phyloP scores from a whole-genome alignment of 1,140 invertebrate genomes.

The Zaprionus taronus region DNA sequence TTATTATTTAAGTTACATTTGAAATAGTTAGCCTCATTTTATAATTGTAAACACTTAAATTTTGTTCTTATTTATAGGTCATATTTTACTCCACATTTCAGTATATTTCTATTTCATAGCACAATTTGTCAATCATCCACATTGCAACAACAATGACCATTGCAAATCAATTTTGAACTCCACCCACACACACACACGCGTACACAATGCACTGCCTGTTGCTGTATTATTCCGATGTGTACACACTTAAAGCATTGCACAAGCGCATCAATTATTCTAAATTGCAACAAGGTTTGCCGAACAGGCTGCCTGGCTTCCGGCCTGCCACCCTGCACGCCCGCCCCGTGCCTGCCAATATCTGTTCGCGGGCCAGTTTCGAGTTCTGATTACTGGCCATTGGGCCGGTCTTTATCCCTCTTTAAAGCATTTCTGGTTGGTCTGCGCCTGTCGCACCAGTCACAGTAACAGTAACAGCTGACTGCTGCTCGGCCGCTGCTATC shows the following conservation, averaged over 20 bases:
- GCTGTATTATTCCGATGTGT: neutral
- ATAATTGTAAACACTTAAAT: no score
- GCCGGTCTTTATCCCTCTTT: conserved; percentile 75
- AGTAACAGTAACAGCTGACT: conserved; percentile 74
- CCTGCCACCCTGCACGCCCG: neutral
- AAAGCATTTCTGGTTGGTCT: conserved; percentile 81
- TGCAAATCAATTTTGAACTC: conserved; percentile 10
- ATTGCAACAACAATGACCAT: neutral
- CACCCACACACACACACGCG: conserved; percentile 16
- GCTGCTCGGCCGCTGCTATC: conserved; percentile 65
- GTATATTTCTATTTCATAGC: neutral
- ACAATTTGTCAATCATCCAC: neutral
- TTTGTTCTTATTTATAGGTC: neutral
- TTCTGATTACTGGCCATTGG: conserved; percentile 53
- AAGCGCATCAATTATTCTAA: conserved; percentile 14
- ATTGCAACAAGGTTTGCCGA: neutral
- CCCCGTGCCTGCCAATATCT: neutral
- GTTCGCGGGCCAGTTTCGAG: conserved; percentile 40
- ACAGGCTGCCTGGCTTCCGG: neutral
- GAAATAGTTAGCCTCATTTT: no score
- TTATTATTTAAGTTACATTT: neutral
- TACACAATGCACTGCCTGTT: neutral
- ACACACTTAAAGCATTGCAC: conserved; percentile 17
- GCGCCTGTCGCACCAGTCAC: conserved; percentile 73
- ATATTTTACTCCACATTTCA: neutral